These are phyloP conservation scores for Hyphantria cunea DNA, from an alignment of 1,140 invertebrate species.

Conservation along the genomic window DNA sequence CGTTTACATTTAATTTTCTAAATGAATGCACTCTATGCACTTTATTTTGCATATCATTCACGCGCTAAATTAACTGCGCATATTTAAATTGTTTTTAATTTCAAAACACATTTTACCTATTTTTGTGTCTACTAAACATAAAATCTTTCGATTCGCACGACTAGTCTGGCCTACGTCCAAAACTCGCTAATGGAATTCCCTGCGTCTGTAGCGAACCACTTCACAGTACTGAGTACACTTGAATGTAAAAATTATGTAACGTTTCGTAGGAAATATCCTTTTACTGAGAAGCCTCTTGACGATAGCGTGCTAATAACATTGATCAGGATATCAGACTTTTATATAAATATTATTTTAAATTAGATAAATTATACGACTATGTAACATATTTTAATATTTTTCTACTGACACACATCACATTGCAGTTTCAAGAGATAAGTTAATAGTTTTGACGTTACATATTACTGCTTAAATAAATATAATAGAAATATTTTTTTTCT, in stretches of 20 bases:
- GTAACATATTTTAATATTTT: too few species aligned
- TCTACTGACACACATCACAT: too few species aligned
- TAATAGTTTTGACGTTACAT: too few species aligned
- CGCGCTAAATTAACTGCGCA: too few species aligned
- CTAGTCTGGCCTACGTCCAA: constrained; percentile 61
- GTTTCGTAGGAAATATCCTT: constrained; percentile 52
- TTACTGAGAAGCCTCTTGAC: constrained; percentile 54
- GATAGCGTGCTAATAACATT: constrained; percentile 6
- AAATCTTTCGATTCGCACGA: constrained; percentile 31
- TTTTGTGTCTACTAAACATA: constrained; percentile 23
- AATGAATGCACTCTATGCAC: too few species aligned
- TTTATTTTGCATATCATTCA: too few species aligned
- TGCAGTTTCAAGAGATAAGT: too few species aligned
- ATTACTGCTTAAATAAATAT: too few species aligned
- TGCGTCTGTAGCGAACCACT: constrained; percentile 66
- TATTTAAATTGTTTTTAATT: neutral
- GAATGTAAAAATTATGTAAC: constrained; percentile 67
- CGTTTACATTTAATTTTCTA: too few species aligned
- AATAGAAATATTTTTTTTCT: too few species aligned
- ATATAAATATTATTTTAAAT: too few species aligned
- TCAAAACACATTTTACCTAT: constrained; percentile 12
- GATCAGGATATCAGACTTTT: neutral
- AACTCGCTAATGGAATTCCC: constrained; percentile 70
- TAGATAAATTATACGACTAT: too few species aligned
- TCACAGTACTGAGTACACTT: constrained; percentile 53